Conservation (phyloP, 2,888 invertebrate genomes). For the Automeris io region DNA sequence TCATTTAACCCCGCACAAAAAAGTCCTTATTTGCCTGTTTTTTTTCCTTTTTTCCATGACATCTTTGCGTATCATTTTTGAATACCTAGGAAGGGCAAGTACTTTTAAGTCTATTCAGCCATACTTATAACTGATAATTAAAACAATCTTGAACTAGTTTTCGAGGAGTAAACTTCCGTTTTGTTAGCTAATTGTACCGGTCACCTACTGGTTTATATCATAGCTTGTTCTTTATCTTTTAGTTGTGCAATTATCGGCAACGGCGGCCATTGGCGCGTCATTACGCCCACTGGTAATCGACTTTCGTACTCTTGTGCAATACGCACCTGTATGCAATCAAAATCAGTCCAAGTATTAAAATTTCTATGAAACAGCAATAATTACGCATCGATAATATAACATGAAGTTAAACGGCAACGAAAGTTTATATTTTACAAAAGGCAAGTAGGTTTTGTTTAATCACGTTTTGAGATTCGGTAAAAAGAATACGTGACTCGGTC, state of each 20-base stretch:
- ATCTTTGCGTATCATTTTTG: slow-evolving; percentile 6
- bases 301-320: slow-evolving; percentile 60
- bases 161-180: slow-evolving; percentile 11
- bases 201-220: not conserved
- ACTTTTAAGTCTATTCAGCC: slow-evolving; percentile 12
- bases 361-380: slow-evolving; percentile 43
- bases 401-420: slow-evolving; percentile 36
- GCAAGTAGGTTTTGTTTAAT: slow-evolving; percentile 37
- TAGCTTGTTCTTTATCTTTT: slow-evolving; percentile 15
- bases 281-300: slow-evolving; percentile 25
- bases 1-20: slow-evolving; percentile 33
- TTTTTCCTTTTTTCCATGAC: slow-evolving; percentile 4
- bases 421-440: slow-evolving; percentile 30
- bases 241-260: slow-evolving; percentile 37
- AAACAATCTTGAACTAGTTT: slow-evolving; percentile 68
- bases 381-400: slow-evolving; percentile 33
- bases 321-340: slow-evolving; percentile 35
- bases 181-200: slow-evolving; percentile 5
- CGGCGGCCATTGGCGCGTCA: slow-evolving; percentile 26
- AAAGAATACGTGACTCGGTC: slow-evolving; percentile 46
- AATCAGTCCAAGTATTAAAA: slow-evolving; percentile 31
- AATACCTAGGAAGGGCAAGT: slow-evolving; percentile 3
- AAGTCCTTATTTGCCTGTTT: too few species aligned
- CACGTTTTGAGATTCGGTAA: slow-evolving; percentile 40
- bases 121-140: slow-evolving; percentile 51